Conservation (phyloP, 2,888 invertebrate genomes). For the Chloromyia formosa region DNA sequence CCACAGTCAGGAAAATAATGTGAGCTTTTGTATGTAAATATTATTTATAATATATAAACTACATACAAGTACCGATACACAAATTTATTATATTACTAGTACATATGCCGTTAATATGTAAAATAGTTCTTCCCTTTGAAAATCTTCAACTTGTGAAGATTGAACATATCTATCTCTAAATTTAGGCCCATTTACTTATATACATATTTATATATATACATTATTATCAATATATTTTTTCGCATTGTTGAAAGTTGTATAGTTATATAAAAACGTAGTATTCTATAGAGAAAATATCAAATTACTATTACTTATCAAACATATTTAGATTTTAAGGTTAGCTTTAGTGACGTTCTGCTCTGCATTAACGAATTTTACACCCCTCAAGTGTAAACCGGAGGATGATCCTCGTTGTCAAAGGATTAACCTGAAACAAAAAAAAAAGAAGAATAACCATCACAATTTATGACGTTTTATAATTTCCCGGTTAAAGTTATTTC, state of each 20-base stretch:
- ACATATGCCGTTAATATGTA: neutral
- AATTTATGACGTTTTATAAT: too few species aligned
- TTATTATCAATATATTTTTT: slow-evolving; percentile 25
- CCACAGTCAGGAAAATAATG: slow-evolving; percentile 39
- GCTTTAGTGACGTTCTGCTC: slow-evolving; percentile 9
- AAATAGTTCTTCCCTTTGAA: slow-evolving; percentile 4
- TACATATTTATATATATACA: slow-evolving; percentile 13
- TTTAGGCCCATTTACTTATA: neutral
- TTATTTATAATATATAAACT: neutral
- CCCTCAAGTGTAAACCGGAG: neutral
- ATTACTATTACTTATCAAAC: neutral
- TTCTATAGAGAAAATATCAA: neutral
- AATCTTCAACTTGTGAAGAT: slow-evolving; percentile 3
- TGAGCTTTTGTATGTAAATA: slow-evolving; percentile 41
- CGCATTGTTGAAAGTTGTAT: slow-evolving; percentile 32
- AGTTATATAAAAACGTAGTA: neutral
- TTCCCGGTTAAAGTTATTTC: neutral
- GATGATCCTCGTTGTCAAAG: neutral
- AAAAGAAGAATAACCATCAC: too few species aligned
- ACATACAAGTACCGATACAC: neutral
- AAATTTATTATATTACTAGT: neutral
- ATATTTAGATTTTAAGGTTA: slow-evolving; percentile 1
- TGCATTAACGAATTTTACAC: slow-evolving; percentile 12
- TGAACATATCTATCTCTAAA: slow-evolving; percentile 21
- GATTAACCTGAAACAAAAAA: too few species aligned